Base-by-base conservation (phyloP, 2,888 invertebrate species). In the Falcaria lacertinaria region DNA sequence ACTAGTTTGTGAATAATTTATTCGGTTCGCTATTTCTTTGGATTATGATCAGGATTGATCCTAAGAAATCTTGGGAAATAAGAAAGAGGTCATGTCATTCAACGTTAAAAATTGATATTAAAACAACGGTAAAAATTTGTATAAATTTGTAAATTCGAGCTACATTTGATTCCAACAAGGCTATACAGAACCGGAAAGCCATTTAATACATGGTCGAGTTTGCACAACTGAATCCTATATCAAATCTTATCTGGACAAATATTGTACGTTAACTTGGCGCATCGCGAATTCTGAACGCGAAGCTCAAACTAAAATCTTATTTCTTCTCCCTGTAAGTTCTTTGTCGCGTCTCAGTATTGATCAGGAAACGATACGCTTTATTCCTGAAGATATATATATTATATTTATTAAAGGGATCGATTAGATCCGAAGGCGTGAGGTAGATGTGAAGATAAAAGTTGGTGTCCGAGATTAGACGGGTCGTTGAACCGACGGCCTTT, bases 241-340 rank as follows among this genome's bases (percentile, higher is more conserved):
- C 68, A 69, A 72, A 77, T 77, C 77, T 76, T 69, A 81, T 80
- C 80, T 77, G 60, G 69, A 74, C 74, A 79, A 82, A 82, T 80
- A 80, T 76, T 76, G 65, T 7, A 64, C 67, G 60, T 60, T 53
- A 54, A 64, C 63, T 73, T 68, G 63, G 75, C 74, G 67, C 68
- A 67, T 75, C 60, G 69, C 72, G 57, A 74, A 77, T 69, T 68
- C 65, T 60, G 53, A 44, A 51, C 48, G 39, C 49, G 50, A 33
- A 51, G n/a, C n/a, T n/a, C 45, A 50, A 60, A 44, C 53, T 22
- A 48, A 44, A 50, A 52, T 60, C 54, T 57, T 64, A 65, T 50
- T 39, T 41, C 53, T 34, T 48, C 45, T 19, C 19, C 19, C 19
- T 45, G 45, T 62, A 45, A 61, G 60, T 69, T 54, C 60, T 34